Base-by-base conservation (phyloP, 1,140 invertebrate species). In the Drosophila malerkotliana region DNA sequence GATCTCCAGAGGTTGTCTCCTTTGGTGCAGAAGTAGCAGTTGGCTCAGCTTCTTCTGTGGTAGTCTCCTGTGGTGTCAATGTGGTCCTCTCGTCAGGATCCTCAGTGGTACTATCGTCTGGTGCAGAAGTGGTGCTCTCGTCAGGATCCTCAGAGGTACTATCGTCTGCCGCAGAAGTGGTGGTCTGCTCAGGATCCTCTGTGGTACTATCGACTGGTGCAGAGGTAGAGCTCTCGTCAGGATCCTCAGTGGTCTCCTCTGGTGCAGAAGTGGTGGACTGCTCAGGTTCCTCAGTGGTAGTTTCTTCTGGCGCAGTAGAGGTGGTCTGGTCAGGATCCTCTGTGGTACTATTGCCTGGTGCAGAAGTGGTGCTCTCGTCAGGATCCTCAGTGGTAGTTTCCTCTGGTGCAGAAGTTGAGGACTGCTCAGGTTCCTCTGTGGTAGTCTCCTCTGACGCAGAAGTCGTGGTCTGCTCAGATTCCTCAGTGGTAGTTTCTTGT, bases 71-170 rank as follows among this genome's bases (percentile, higher is more conserved):
- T 41, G 5, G 28, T 12, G 3, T 28, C 4, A 6, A 37, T 0
- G 37, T 55, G 0, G 60, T 59, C 7, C 9, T 59, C 10, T 66
- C 62, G 1, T 45, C 15, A 12, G 15, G 30, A 7, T 8, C 34
- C 12, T 37, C 6, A 18, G 15, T 18, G 15, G 15, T 18, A 18
- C 15, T 18, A 18, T 4, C 5, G 0, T n/a, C n/a, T n/a, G n/a
- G n/a, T n/a, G n/a, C n/a, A n/a, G n/a, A n/a, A n/a, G n/a, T n/a
- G n/a, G n/a, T n/a, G n/a, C n/a, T n/a, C n/a, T n/a, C n/a, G n/a
- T n/a, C n/a, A n/a, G n/a, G n/a, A n/a, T n/a, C n/a, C n/a, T n/a
- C n/a, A n/a, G n/a, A n/a, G n/a, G n/a, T n/a, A n/a, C n/a, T n/a
- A n/a, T n/a, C n/a, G n/a, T n/a, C n/a, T n/a, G n/a, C n/a, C n/a